phyloP scores from a whole-genome alignment of 2,113 vertebrate genomes.

The Heterotis niloticus region DNA sequence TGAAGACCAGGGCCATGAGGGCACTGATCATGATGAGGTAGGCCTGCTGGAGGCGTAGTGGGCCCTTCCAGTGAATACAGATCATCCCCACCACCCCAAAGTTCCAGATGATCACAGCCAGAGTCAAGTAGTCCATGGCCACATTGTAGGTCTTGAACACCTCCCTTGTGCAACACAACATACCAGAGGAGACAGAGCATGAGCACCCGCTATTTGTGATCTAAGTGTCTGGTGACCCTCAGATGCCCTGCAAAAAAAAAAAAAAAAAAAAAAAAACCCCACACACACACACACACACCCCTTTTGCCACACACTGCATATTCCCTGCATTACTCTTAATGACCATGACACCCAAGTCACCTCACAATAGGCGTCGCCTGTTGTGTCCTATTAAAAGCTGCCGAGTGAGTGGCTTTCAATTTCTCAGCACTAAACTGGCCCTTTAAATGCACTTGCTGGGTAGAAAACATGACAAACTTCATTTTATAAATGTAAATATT shows the following conservation, averaged over 20 bases:
- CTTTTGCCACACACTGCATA: neutral
- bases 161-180: slow-evolving; percentile 62
- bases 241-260: neutral
- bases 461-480: too few relatives aligned
- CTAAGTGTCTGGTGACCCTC: neutral
- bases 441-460: too few relatives aligned
- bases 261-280: neutral
- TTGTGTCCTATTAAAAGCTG: too few relatives aligned
- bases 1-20: slow-evolving; percentile 97
- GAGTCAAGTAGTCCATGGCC: slow-evolving; percentile 90
- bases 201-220: neutral
- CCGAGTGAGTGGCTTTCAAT: too few relatives aligned
- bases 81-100: slow-evolving; percentile 98
- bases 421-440: too few relatives aligned
- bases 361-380: too few relatives aligned
- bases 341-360: neutral
- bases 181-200: neutral
- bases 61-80: slow-evolving; percentile 97
- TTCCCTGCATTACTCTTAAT: neutral
- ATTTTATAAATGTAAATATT: too few relatives aligned
- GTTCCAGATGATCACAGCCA: slow-evolving; percentile 91
- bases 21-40: slow-evolving; percentile 99
- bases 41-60: slow-evolving; percentile 90
- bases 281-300: neutral
- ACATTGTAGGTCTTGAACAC: slow-evolving; percentile 98